Evolutionary conservation across 2,113 vertebrate genomes (phyloP).

Genomic region (Tupaia tana): DNA sequence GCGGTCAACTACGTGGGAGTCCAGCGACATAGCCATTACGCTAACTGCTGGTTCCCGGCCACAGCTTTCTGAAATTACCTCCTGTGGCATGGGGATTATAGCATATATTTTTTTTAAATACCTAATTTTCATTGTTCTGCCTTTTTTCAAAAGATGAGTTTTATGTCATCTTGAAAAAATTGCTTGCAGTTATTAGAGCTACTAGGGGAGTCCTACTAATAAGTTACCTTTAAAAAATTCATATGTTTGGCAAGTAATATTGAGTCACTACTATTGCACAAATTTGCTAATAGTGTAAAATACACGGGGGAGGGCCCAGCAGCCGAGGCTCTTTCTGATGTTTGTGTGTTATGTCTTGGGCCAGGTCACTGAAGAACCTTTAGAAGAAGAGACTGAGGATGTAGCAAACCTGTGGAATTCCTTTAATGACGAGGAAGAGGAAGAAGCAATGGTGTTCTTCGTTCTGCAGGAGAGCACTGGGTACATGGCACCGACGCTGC

Average conservation of each 20-base stretch:
- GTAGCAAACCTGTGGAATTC: conserved; percentile 93
- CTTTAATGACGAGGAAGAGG: conserved; percentile 92
- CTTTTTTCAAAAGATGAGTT: too few relatives aligned
- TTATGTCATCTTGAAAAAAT: background rate
- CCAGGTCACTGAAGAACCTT: conserved; percentile 96
- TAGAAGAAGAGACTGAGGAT: conserved; percentile 90
- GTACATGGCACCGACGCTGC: conserved; percentile 96
- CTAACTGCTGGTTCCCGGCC: too few relatives aligned
- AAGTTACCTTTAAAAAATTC: background rate
- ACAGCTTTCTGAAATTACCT: background rate
- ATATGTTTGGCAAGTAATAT: background rate
- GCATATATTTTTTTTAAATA: background rate
- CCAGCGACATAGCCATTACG: too few relatives aligned
- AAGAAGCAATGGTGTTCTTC: conserved; percentile 93
- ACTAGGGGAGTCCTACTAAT: background rate
- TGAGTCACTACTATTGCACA: background rate
- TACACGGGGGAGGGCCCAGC: background rate
- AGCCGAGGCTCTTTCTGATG: background rate
- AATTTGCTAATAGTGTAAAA: background rate
- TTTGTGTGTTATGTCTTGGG: conserved; percentile 61
- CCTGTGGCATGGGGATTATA: background rate
- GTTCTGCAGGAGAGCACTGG: conserved; percentile 98
- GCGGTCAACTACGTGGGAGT: too few relatives aligned
- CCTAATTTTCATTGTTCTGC: background rate
- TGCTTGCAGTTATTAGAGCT: background rate